Conservation (phyloP, 2,113 vertebrate species). For the Sprattus sprattus region DNA sequence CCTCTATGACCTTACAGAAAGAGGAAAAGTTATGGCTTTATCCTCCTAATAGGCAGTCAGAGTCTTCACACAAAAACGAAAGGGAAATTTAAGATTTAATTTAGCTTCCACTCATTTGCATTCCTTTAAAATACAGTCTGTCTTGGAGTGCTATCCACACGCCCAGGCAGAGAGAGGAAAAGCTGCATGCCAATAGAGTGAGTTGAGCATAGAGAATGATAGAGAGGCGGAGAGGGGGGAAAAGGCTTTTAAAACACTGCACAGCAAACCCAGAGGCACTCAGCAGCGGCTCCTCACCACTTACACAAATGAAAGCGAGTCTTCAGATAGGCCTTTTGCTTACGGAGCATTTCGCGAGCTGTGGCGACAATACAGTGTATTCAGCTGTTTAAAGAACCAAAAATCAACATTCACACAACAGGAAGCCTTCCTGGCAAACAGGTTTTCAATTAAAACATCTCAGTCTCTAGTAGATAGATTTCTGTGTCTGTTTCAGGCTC, state of each 20-base stretch:
- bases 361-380: constrained; percentile 64
- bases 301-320: constrained; percentile 78
- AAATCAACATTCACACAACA: constrained; percentile 38
- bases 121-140: constrained; percentile 32
- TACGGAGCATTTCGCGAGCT: constrained; percentile 72
- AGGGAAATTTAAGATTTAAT: neutral
- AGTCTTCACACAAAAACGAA: neutral
- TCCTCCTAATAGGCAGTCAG: neutral
- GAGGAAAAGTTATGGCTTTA: neutral
- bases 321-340: constrained; percentile 70
- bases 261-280: constrained; percentile 54
- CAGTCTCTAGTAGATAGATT: neutral
- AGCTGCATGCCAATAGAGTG: constrained; percentile 16
- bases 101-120: constrained; percentile 12
- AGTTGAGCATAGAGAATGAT: neutral
- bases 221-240: neutral
- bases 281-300: constrained; percentile 57
- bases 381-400: constrained; percentile 41
- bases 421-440: neutral
- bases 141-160: constrained; percentile 12
- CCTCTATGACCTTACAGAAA: neutral
- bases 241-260: constrained; percentile 36
- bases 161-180: constrained; percentile 13
- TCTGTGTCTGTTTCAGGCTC: neutral
- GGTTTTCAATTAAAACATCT: constrained; percentile 1